Evolutionary conservation across 1,140 invertebrate species (phyloP).

Genomic region (Pinna nobilis): DNA sequence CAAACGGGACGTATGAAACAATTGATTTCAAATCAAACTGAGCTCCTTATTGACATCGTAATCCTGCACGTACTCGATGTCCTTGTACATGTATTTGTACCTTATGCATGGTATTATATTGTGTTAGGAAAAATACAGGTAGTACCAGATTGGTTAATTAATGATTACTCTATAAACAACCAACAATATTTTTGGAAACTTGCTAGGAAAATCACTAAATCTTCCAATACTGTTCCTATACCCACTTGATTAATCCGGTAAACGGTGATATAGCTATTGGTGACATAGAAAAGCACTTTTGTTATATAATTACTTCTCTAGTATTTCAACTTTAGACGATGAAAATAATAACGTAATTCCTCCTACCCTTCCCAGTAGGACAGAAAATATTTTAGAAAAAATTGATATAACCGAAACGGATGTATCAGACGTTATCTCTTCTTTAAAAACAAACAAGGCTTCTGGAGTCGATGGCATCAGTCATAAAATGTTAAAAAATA

Average conservation of each 20-base stretch:
- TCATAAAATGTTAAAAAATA: too few species aligned
- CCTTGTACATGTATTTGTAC: too few species aligned
- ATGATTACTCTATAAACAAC: not conserved
- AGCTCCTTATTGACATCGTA: slow-evolving; percentile 1
- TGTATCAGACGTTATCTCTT: too few species aligned
- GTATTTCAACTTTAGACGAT: slow-evolving; percentile 18
- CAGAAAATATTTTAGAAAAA: slow-evolving; percentile 17
- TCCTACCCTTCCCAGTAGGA: not conserved
- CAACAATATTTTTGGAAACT: slow-evolving; percentile 21
- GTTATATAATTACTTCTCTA: slow-evolving; percentile 19
- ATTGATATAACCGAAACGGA: slow-evolving; percentile 8
- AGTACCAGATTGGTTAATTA: not conserved
- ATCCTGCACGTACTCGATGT: slow-evolving; percentile 14
- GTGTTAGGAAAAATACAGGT: slow-evolving; percentile 19
- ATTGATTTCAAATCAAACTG: not conserved
- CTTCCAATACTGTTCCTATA: not conserved
- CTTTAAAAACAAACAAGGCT: too few species aligned
- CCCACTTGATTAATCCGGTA: not conserved
- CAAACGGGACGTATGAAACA: not conserved
- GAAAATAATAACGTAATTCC: not conserved
- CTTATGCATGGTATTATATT: too few species aligned
- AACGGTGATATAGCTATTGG: not conserved
- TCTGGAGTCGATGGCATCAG: too few species aligned
- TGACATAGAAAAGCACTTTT: slow-evolving; percentile 11
- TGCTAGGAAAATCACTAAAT: slow-evolving; percentile 2